phyloP scores from a whole-genome alignment of 2,797 vertebrate genomes.

The Cottoperca gobio region DNA sequence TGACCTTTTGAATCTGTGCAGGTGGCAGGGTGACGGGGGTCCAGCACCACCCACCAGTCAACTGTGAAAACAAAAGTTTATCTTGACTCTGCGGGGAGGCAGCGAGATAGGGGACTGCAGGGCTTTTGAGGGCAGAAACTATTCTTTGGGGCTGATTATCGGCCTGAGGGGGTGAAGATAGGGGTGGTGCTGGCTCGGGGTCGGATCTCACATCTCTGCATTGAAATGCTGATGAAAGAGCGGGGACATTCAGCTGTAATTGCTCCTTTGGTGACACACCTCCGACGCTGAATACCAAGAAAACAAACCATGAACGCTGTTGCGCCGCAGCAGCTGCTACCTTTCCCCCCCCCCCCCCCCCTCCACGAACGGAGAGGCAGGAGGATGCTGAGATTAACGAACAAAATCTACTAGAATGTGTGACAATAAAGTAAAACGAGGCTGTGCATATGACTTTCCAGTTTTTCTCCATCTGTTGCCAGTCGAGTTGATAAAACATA shows the following conservation, averaged over 20 bases:
- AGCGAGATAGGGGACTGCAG: constrained; percentile 49
- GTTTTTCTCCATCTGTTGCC: constrained; percentile 76
- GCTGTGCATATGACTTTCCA: constrained; percentile 70
- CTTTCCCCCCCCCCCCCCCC: constrained; percentile 21
- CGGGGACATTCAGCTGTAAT: constrained; percentile 61
- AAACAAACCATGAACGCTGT: constrained; percentile 63
- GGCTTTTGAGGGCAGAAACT: constrained; percentile 48
- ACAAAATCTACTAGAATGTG: constrained; percentile 69
- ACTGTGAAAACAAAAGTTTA: constrained; percentile 79
- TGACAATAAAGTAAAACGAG: constrained; percentile 73
- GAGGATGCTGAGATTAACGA: constrained; percentile 62
- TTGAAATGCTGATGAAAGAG: constrained; percentile 76
- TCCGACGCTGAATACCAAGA: constrained; percentile 52
- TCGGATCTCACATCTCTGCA: constrained; percentile 59
- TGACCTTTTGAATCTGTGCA: constrained; percentile 65
- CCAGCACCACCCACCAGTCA: constrained; percentile 70
- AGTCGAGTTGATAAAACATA: constrained; percentile 80
- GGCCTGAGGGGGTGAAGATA: constrained; percentile 49
- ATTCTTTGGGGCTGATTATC: constrained; percentile 59
- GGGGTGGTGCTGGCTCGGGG: constrained; percentile 37
- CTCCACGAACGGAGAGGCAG: constrained; percentile 18
- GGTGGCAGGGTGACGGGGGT: constrained; percentile 12
- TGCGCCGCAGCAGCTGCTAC: constrained; percentile 69
- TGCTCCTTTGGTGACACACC: constrained; percentile 66
- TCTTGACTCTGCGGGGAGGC: constrained; percentile 70